These are phyloP conservation scores for Empidonax traillii DNA, from an alignment of 2,113 vertebrate species.

Conservation along the genomic window DNA sequence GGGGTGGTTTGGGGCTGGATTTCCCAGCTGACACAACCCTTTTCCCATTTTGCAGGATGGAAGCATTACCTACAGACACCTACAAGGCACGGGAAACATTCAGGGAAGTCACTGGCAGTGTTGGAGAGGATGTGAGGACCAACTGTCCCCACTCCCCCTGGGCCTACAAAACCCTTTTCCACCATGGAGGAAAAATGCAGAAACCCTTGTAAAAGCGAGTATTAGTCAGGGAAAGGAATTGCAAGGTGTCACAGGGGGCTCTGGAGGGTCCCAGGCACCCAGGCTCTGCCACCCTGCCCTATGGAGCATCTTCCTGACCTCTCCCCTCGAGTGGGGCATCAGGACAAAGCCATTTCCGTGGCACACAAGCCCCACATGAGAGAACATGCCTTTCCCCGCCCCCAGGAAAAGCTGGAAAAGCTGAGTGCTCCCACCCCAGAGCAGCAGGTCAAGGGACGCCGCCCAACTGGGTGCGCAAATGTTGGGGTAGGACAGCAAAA, in stretches of 20 bases:
- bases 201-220: background rate
- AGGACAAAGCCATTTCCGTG: background rate
- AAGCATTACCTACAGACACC: background rate
- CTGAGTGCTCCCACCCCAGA: too few relatives aligned
- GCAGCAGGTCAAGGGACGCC: too few relatives aligned
- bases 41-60: background rate
- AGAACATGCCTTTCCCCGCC: too few relatives aligned
- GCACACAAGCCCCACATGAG: too few relatives aligned
- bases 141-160: background rate
- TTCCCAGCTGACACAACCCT: background rate
- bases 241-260: background rate
- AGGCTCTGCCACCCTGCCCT: too few relatives aligned
- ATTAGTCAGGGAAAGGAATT: background rate
- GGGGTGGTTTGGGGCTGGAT: background rate
- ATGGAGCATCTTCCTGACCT: accelerated
- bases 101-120: background rate
- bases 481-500: too few relatives aligned
- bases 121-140: background rate
- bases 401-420: too few relatives aligned
- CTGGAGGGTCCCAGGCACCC: background rate
- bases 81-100: accelerated
- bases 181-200: accelerated
- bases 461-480: too few relatives aligned
- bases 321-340: background rate
- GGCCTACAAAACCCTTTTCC: background rate